Evolutionary conservation across 2,113 vertebrate genomes (phyloP), one percentile per base, ranked within the genome.

Genomic region (Epinephelus lanceolatus): DNA sequence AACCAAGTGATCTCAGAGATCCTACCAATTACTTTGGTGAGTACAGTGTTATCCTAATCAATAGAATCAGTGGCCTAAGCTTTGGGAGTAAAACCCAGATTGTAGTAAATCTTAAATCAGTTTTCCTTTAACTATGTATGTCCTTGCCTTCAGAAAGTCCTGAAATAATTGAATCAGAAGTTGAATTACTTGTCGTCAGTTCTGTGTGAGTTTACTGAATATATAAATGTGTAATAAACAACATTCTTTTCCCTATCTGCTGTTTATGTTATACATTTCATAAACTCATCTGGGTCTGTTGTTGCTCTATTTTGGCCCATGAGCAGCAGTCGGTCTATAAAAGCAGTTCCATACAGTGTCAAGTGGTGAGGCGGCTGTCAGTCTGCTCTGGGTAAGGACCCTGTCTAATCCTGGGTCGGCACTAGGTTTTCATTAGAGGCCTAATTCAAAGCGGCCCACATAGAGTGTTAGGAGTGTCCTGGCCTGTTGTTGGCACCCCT

Each of bases 381-480:
- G 88, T 90, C 85, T 88, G 76, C 82, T 84, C 75, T 62, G 67
- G 30, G 82, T 85, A 75, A 89, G 83, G 53, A 84, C 69, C 71
- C 66, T 79, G 84, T 91, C 86, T 73, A 69, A 74, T 59, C 66
- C 76, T 66, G 76, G 88, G 88, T 91, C 86, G 88, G 73, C 88
- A 85, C 83, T 92, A 83, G 88, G 90, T 92, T 92, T 92, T 92
- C 87, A 93, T 93, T 93, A 90, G 79, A 62, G 75, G 30, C 45
- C 86, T 92, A 91, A 92, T 92, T 91, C 90, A 91, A 91, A 92
- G 87, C 84, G 83, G 88, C 68, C 87, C 84, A 80, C 71, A 42
- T 79, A 61, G 81, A 68, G 92, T 92, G 91, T 91, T 69, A 72
- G 84, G 71, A 82, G 75, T 83, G 84, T 86, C 86, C 76, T 37